Evolutionary conservation across 2,113 vertebrate genomes (phyloP).

Genomic region (Elephas maximus): DNA sequence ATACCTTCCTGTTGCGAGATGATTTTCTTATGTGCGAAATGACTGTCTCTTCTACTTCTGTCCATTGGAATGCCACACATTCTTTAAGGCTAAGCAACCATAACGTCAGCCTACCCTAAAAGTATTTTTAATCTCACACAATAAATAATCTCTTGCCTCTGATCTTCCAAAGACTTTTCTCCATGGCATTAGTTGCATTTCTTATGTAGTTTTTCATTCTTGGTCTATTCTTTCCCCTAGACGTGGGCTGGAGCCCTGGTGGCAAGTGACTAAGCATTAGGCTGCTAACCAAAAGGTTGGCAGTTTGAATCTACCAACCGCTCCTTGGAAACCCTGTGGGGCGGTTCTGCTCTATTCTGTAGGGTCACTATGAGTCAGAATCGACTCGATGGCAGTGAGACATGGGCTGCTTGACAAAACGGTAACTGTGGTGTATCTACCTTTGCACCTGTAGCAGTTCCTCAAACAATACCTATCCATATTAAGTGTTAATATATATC

Average conservation of each 20-base stretch:
- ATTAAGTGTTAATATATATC: not conserved
- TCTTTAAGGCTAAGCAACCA: conserved; percentile 27
- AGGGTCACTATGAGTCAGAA: too few relatives aligned
- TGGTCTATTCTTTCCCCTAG: not conserved
- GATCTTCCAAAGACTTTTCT: not conserved
- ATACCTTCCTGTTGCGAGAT: not conserved
- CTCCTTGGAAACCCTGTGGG: too few relatives aligned
- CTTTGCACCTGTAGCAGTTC: not conserved
- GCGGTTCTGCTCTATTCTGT: too few relatives aligned
- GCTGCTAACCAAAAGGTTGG: too few relatives aligned
- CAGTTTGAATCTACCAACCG: too few relatives aligned
- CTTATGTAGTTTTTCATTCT: not conserved
- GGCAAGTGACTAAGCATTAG: too few relatives aligned
- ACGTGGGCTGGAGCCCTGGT: too few relatives aligned
- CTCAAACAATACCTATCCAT: not conserved
- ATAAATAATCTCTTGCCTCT: not conserved
- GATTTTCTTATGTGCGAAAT: conserved; percentile 55
- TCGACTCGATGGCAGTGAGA: too few relatives aligned
- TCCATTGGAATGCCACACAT: conserved; percentile 18
- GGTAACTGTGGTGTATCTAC: not conserved
- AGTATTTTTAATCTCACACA: not conserved
- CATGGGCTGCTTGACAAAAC: not conserved
- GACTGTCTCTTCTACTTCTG: not conserved
- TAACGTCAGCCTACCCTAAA: not conserved
- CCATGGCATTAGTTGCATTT: not conserved